These are phyloP conservation scores for Epicampocera succincta DNA, from an alignment of 2,888 invertebrate genomes.

Conservation along the genomic window DNA sequence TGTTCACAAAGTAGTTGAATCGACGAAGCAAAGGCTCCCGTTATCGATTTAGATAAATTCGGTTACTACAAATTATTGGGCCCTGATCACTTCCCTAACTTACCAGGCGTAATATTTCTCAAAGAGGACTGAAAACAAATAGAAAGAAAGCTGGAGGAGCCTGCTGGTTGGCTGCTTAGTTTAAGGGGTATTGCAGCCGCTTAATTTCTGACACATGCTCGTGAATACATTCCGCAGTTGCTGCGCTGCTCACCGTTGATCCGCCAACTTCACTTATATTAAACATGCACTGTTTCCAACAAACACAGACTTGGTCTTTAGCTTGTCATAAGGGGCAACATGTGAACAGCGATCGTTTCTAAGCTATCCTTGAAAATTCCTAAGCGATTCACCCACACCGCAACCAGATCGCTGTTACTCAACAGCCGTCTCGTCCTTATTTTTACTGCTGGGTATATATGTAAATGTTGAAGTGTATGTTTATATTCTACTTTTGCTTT, in stretches of 20 bases:
- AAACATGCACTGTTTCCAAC: too few species aligned
- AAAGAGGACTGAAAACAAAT: slow-evolving; percentile 96
- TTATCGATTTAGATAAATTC: slow-evolving; percentile 97
- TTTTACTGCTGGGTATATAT: too few species aligned
- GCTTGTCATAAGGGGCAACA: too few species aligned
- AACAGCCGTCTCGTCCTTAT: too few species aligned
- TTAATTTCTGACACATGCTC: slow-evolving; percentile 66
- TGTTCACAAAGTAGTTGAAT: slow-evolving; percentile 92
- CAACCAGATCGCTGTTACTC: too few species aligned
- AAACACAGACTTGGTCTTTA: too few species aligned
- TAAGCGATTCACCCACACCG: too few species aligned
- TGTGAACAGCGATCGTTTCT: too few species aligned
- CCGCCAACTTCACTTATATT: too few species aligned
- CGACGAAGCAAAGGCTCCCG: slow-evolving; percentile 95
- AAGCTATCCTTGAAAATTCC: too few species aligned
- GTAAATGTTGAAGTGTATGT: too few species aligned
- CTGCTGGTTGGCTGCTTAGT: slow-evolving; percentile 96
- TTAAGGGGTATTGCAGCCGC: slow-evolving; percentile 70
- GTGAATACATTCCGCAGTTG: slow-evolving; percentile 76
- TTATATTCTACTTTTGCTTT: not conserved
- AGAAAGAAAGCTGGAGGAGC: slow-evolving; percentile 98
- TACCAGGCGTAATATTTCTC: slow-evolving; percentile 99
- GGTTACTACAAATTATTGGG: slow-evolving; percentile 99
- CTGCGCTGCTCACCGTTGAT: too few species aligned
- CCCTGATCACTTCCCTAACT: slow-evolving; percentile 97